Evolutionary conservation across 2,797 vertebrate genomes (phyloP).

Genomic region (Salmo trutta): DNA sequence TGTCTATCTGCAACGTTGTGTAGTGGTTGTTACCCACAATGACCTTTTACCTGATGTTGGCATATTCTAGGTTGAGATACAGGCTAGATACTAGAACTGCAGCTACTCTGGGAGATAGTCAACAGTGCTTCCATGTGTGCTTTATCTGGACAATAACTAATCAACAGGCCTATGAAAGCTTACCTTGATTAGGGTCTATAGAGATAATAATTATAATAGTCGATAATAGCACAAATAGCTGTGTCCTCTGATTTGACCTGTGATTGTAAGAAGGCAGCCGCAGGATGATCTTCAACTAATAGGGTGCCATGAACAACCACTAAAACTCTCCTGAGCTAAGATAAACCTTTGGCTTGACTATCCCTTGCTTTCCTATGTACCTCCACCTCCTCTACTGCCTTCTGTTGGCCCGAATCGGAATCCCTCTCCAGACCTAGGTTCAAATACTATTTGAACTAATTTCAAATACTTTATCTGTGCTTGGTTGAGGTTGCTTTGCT

Average conservation of each 20-base stretch:
- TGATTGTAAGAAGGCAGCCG: slow-evolving; percentile 11
- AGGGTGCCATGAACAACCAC: not conserved
- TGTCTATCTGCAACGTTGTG: slow-evolving; percentile 6
- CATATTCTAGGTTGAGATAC: slow-evolving; percentile 14
- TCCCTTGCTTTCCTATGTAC: slow-evolving; percentile 12
- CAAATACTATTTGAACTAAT: too few relatives aligned
- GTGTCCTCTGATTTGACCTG: slow-evolving; percentile 37
- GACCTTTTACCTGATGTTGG: slow-evolving; percentile 20
- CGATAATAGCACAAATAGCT: slow-evolving; percentile 29
- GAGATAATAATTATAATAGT: slow-evolving; percentile 36
- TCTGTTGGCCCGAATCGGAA: slow-evolving; percentile 12
- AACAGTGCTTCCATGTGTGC: slow-evolving; percentile 56
- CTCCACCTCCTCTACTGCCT: not conserved
- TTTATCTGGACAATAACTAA: slow-evolving; percentile 45
- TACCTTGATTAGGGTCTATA: slow-evolving; percentile 39
- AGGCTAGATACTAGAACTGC: slow-evolving; percentile 28
- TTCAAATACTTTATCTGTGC: too few relatives aligned
- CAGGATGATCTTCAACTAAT: not conserved
- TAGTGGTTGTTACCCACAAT: slow-evolving; percentile 33
- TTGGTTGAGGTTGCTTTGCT: too few relatives aligned
- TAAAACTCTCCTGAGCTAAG: not conserved
- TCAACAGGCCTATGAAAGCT: slow-evolving; percentile 42
- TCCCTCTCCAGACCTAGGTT: too few relatives aligned
- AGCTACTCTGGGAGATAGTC: slow-evolving; percentile 25
- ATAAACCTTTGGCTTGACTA: slow-evolving; percentile 25